Evolutionary conservation across 1,140 invertebrate species (phyloP).

Genomic region (Pantala flavescens): DNA sequence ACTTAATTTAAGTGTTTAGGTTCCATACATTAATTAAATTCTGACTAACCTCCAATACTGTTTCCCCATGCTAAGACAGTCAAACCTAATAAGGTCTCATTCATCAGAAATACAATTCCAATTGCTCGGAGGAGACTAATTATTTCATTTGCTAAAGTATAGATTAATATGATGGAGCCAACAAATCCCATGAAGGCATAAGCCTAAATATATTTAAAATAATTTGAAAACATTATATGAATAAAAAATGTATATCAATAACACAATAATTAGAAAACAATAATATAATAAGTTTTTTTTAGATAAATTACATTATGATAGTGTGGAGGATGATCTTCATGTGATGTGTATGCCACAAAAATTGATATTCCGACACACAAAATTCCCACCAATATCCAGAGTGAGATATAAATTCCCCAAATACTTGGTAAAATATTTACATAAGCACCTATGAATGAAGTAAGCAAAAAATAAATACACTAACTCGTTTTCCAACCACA

Average conservation of each 20-base stretch:
- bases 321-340: constrained; percentile 29
- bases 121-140: constrained; percentile 49
- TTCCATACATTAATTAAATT: neutral
- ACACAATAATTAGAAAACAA: neutral
- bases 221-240: neutral
- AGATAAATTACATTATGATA: constrained; percentile 31
- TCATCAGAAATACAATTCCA: constrained; percentile 48
- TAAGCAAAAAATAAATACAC: neutral
- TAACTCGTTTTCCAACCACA: no score
- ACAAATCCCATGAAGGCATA: constrained; percentile 54
- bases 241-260: no score
- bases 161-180: constrained; percentile 53
- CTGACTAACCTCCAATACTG: constrained; percentile 48
- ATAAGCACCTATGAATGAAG: neutral
- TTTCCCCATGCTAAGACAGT: constrained; percentile 64
- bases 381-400: neutral
- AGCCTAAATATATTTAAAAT: constrained; percentile 28
- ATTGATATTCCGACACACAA: constrained; percentile 17
- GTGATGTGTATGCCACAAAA: constrained; percentile 33
- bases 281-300: neutral
- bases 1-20: no score
- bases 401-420: constrained; percentile 21
- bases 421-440: neutral
- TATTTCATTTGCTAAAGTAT: constrained; percentile 54
- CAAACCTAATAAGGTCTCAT: constrained; percentile 53